Evolutionary conservation across 1,140 invertebrate species (phyloP).

Genomic region (Phocides pigmalion): DNA sequence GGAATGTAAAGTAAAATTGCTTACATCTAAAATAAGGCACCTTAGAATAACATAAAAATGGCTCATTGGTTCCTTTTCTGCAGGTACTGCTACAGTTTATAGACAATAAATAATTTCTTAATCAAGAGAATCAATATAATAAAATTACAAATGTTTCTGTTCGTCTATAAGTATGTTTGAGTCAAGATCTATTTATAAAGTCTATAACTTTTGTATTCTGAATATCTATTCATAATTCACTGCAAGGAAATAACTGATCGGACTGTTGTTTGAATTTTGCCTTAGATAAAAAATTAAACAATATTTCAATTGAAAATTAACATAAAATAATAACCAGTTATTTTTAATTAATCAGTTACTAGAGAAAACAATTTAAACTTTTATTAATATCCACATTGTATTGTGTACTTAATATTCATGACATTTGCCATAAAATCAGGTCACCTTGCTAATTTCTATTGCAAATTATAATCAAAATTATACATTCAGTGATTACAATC

Average conservation of each 20-base stretch:
- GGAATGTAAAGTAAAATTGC: conserved; percentile 55
- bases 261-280: too few relatives aligned
- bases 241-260: too few relatives aligned
- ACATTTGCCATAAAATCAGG: conserved; percentile 31
- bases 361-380: neutral
- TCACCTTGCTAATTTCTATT: conserved; percentile 18
- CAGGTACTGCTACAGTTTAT: conserved; percentile 59
- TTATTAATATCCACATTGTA: neutral
- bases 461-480: conserved; percentile 21
- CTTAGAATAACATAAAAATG: conserved; percentile 56
- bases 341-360: too few relatives aligned
- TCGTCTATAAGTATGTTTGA: neutral
- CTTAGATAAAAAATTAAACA: too few relatives aligned
- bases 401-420: conserved; percentile 19
- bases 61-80: conserved; percentile 68
- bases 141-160: neutral
- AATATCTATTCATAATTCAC: too few relatives aligned
- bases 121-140: conserved; percentile 28
- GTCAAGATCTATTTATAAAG: neutral
- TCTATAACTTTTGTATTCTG: too few relatives aligned
- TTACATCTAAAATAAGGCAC: conserved; percentile 51
- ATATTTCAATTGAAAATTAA: too few relatives aligned
- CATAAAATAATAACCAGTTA: too few relatives aligned
- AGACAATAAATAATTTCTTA: conserved; percentile 49
- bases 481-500: conserved; percentile 3